These are phyloP conservation scores for Xiphophorus maculatus DNA, from an alignment of 2,113 vertebrate species.

Conservation along the genomic window DNA sequence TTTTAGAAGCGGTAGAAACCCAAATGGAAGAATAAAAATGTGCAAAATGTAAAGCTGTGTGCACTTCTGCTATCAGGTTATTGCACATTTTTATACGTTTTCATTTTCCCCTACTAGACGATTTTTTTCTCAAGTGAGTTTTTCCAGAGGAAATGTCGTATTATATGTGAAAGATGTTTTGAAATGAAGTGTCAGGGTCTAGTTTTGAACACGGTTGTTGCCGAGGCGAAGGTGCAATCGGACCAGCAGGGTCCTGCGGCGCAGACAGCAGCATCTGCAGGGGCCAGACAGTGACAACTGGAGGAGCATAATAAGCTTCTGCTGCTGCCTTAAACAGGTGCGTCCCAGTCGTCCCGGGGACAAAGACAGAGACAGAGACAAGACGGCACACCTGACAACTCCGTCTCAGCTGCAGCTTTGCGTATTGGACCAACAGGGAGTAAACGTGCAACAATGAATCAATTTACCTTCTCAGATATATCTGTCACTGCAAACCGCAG, in stretches of 20 bases:
- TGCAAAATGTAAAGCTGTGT: too few species aligned
- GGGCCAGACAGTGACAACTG: conserved; percentile 6
- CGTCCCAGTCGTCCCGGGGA: conserved; percentile 66
- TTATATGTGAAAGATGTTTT: neutral
- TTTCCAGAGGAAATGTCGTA: neutral
- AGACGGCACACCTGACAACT: conserved; percentile 12
- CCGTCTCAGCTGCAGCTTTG: conserved; percentile 29
- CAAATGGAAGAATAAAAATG: too few species aligned
- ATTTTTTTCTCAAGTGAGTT: neutral
- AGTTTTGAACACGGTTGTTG: conserved; percentile 14
- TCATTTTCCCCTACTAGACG: neutral
- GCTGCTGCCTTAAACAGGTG: conserved; percentile 61
- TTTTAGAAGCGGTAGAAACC: too few species aligned
- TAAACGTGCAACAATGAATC: conserved; percentile 46
- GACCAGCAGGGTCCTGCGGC: conserved; percentile 10
- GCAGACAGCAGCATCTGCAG: conserved; percentile 54
- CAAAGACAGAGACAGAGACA: neutral
- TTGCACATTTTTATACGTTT: neutral
- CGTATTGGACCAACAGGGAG: conserved; percentile 49
- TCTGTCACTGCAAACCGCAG: conserved; percentile 36
- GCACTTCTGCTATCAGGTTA: neutral
- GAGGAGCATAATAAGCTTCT: conserved; percentile 56
- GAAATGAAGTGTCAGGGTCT: neutral
- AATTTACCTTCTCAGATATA: conserved; percentile 51
- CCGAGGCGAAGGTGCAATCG: conserved; percentile 16